Evolutionary conservation across 1,140 invertebrate genomes (phyloP).

Genomic region (Elymnias hypermnestra): DNA sequence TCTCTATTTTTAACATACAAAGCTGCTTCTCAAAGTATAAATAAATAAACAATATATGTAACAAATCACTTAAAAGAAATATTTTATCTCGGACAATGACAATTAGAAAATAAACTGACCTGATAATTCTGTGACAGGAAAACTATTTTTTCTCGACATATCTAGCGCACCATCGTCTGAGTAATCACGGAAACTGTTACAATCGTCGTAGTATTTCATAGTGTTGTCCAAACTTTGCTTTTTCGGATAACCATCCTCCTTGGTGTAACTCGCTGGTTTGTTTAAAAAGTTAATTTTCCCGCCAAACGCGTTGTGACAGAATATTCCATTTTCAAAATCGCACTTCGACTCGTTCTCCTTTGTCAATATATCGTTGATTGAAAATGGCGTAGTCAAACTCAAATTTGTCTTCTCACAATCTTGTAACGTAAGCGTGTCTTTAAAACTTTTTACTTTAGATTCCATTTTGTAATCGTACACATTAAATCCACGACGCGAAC

Average conservation of each 20-base stretch:
- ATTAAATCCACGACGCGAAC: slow-evolving; percentile 42
- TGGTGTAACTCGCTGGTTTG: slow-evolving; percentile 36
- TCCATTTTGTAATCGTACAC: slow-evolving; percentile 61
- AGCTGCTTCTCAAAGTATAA: too few species aligned
- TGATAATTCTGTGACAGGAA: slow-evolving; percentile 64
- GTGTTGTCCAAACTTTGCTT: slow-evolving; percentile 46
- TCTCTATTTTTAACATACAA: too few species aligned
- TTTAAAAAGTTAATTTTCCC: slow-evolving; percentile 49
- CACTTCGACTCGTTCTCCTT: slow-evolving; percentile 65
- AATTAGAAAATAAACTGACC: slow-evolving; percentile 34
- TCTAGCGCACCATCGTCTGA: slow-evolving; percentile 57
- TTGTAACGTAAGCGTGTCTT: slow-evolving; percentile 46
- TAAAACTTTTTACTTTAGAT: slow-evolving; percentile 54
- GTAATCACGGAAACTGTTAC: slow-evolving; percentile 46
- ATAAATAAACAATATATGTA: too few species aligned
- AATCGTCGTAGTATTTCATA: slow-evolving; percentile 65
- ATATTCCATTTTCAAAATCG: slow-evolving; percentile 63
- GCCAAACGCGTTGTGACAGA: slow-evolving; percentile 40
- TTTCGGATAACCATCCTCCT: slow-evolving; percentile 39
- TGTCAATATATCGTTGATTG: slow-evolving; percentile 85
- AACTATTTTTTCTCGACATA: slow-evolving; percentile 61
- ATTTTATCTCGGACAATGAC: too few species aligned
- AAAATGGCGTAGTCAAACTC: slow-evolving; percentile 80
- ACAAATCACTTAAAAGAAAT: too few species aligned
- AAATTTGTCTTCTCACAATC: slow-evolving; percentile 62